phyloP scores from a whole-genome alignment of 2,888 invertebrate species.

The Lasius fuliginosus region DNA sequence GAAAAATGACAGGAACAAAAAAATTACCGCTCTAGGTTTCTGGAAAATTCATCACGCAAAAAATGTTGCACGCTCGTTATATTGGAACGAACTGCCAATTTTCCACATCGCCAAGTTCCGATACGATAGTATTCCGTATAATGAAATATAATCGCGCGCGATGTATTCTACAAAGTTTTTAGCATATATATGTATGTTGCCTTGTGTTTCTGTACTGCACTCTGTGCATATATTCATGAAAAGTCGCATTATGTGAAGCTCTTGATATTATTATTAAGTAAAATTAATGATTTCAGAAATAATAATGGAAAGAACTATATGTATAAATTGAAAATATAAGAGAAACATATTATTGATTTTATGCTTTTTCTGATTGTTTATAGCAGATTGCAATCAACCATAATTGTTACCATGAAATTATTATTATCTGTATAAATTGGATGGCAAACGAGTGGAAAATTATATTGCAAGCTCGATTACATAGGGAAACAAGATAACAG shows the following conservation, averaged over 20 bases:
- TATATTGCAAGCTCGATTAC: slow-evolving; percentile 48
- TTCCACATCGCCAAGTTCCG: slow-evolving; percentile 18
- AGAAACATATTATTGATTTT: slow-evolving; percentile 13
- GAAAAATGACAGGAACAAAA: slow-evolving; percentile 15
- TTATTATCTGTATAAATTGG: slow-evolving; percentile 34
- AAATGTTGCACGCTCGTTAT: slow-evolving; percentile 22
- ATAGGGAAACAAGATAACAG: slow-evolving; percentile 32
- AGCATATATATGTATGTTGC: background rate
- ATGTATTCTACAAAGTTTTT: slow-evolving; percentile 25
- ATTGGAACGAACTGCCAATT: slow-evolving; percentile 14
- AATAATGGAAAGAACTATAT: background rate
- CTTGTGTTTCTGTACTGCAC: slow-evolving; percentile 15
- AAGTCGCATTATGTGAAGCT: background rate
- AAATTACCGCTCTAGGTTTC: slow-evolving; percentile 20
- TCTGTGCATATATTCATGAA: background rate
- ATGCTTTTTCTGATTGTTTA: background rate
- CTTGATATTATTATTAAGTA: background rate
- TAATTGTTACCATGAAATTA: slow-evolving; percentile 29
- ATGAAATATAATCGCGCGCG: slow-evolving; percentile 19
- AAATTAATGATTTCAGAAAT: slow-evolving; percentile 17
- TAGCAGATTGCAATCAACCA: background rate
- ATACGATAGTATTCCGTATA: slow-evolving; percentile 16
- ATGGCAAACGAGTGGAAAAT: slow-evolving; percentile 42
- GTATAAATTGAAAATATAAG: background rate
- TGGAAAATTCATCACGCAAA: background rate